A percentile compares a stretch with the other conserved stretches of the same genome.
phyloP scores from a whole-genome alignment of 1,140 invertebrate genomes.

The Lepidurus packardi region DNA sequence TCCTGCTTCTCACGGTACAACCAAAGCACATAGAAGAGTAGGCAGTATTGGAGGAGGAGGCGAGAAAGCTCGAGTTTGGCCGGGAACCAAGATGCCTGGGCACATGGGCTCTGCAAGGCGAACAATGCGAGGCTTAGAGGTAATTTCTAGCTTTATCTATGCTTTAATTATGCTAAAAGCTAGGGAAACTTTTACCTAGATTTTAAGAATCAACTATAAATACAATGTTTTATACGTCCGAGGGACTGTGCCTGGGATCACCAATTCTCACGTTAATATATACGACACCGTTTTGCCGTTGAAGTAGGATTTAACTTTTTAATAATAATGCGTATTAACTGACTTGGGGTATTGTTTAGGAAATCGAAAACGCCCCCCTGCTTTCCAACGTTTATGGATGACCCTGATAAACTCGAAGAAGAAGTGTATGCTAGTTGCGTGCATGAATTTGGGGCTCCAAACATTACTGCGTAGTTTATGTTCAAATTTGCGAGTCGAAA shows the following conservation, averaged over 20 bases:
- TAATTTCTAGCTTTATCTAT: constrained; percentile 40
- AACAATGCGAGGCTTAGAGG: constrained; percentile 63
- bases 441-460: not conserved
- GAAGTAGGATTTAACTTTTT: constrained; percentile 42
- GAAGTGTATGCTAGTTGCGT: not conserved
- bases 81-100: constrained; percentile 93
- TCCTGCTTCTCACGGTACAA: constrained; percentile 84
- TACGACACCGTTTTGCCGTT: constrained; percentile 69
- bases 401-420: not conserved
- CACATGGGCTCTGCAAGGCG: constrained; percentile 83
- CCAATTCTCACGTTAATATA: constrained; percentile 70
- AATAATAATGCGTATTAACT: not conserved
- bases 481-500: not conserved
- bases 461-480: not conserved
- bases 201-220: constrained; percentile 86
- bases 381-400: constrained; percentile 2
- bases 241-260: constrained; percentile 76
- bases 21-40: constrained; percentile 87
- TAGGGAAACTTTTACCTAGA: constrained; percentile 46
- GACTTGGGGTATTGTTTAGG: not conserved
- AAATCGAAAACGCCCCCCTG: not conserved
- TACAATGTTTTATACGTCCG: constrained; percentile 86
- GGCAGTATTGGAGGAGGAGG: constrained; percentile 85
- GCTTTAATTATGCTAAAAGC: not conserved
- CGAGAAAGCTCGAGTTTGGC: constrained; percentile 78